Evolutionary conservation across 2,888 invertebrate species (phyloP), one percentile per base, ranked within the genome.

Genomic region (Neoaliturus tenellus): DNA sequence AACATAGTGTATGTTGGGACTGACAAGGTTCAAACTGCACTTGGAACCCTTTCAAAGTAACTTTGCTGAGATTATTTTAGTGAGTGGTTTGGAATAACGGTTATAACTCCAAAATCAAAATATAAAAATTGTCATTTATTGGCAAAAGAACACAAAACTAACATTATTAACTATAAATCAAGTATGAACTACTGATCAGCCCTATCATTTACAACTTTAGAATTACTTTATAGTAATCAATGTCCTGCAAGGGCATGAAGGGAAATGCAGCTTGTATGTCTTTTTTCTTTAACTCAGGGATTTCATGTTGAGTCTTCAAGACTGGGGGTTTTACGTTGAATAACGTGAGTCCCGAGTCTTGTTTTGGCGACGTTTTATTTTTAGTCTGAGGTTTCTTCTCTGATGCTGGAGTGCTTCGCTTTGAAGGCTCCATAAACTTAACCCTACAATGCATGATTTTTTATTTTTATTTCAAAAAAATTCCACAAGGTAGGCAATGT

Each of bases 351-450:
- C 78, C 78, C 23, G 14, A 17, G 20, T 25, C 31, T 73, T 39
- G 39, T 12, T 28, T 73, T 35, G 20, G 39, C 14, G 20, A 23
- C 14, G 55, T 14, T 23, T 55, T 55, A 12, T 44, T 6, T 44
- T 12, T 5, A 5, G 10, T 51, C 4, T 23, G 55, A 55, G 20
- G 20, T 55, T 55, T 55, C 23, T 20, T 55, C 55, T 55, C 23
- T 55, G n/a, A n/a, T 55, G 55, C 55, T 55, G 55, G 23, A 23
- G 23, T 39, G 39, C n/a, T 39, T 10, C 82, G 69, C 67, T 25
- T 69, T 48, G 82, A 28, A 71, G 69, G 71, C 41, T 82, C 82
- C 51, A 71, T 33, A 35, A 48, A 82, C 71, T 71, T 81, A n/a
- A n/a, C n/a, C n/a, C n/a, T n/a, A n/a, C n/a, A n/a, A n/a, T n/a